A percentile compares a stretch with the other conserved stretches of the same genome.
These are phyloP conservation scores for Aleiodes testaceus DNA, from an alignment of 2,888 invertebrate species.

Conservation along the genomic window DNA sequence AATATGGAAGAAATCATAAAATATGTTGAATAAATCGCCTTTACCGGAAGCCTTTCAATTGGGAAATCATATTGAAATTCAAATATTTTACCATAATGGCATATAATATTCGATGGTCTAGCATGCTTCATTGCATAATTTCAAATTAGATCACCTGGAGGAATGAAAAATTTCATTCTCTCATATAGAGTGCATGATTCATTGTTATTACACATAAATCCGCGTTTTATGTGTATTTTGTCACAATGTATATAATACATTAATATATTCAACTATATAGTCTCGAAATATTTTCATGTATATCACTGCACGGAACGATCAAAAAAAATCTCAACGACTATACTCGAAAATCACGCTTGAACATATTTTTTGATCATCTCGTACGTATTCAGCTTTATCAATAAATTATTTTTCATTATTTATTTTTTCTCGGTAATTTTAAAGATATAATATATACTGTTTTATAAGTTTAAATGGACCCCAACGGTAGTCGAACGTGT, in stretches of 20 bases:
- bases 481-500: slow-evolving; percentile 65
- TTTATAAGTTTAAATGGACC: slow-evolving; percentile 67
- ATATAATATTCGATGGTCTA: too few relatives aligned
- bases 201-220: slow-evolving; percentile 47
- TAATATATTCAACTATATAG: slow-evolving; percentile 41
- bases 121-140: too few relatives aligned
- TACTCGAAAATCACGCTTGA: slow-evolving; percentile 47
- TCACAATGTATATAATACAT: slow-evolving; percentile 36
- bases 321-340: slow-evolving; percentile 51
- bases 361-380: slow-evolving; percentile 53
- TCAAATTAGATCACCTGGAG: too few relatives aligned
- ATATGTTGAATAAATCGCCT: too few relatives aligned
- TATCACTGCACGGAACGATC: slow-evolving; percentile 59
- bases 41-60: too few relatives aligned
- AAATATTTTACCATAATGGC: too few relatives aligned
- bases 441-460: slow-evolving; percentile 53
- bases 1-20: too few relatives aligned
- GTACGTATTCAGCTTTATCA: slow-evolving; percentile 57
- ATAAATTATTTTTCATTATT: slow-evolving; percentile 47
- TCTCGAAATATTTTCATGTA: slow-evolving; percentile 47
- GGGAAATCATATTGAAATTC: too few relatives aligned
- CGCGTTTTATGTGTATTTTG: slow-evolving; percentile 44
- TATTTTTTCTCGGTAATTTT: slow-evolving; percentile 36
- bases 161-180: too few relatives aligned
- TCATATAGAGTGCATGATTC: too few relatives aligned